Conservation (phyloP, 2,888 invertebrate species). For the Xestoiulus laeticollis region DNA sequence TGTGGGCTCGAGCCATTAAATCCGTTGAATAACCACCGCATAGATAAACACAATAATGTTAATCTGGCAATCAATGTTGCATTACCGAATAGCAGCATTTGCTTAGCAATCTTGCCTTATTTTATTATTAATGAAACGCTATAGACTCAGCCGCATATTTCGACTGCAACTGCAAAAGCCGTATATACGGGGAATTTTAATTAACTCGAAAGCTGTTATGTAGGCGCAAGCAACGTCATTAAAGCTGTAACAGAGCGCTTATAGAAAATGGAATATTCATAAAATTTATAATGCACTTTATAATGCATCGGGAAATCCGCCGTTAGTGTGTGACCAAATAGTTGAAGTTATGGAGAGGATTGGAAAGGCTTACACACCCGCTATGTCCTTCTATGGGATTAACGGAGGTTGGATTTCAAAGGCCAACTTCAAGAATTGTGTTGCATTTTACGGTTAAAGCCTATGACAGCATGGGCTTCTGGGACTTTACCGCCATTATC, state of each 20-base stretch:
- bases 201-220: neutral
- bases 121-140: slow-evolving; percentile 5
- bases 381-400: neutral
- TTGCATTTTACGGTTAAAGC: neutral
- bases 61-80: slow-evolving; percentile 26
- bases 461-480: neutral
- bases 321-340: neutral
- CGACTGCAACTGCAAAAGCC: neutral
- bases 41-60: neutral
- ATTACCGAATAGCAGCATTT: neutral
- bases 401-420: neutral
- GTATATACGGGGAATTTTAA: slow-evolving; percentile 18
- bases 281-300: neutral
- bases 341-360: neutral
- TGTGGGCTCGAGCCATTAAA: neutral
- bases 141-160: neutral
- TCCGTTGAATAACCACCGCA: neutral
- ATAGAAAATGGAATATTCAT: slow-evolving; percentile 26
- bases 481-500: neutral
- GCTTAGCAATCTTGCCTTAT: neutral
- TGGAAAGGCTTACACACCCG: neutral
- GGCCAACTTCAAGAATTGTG: neutral
- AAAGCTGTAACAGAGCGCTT: slow-evolving; percentile 2
- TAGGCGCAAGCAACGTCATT: slow-evolving; percentile 6
- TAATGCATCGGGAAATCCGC: neutral